Base-by-base conservation (phyloP, 2,113 vertebrate genomes). In the Ceyx cyanopectus region DNA sequence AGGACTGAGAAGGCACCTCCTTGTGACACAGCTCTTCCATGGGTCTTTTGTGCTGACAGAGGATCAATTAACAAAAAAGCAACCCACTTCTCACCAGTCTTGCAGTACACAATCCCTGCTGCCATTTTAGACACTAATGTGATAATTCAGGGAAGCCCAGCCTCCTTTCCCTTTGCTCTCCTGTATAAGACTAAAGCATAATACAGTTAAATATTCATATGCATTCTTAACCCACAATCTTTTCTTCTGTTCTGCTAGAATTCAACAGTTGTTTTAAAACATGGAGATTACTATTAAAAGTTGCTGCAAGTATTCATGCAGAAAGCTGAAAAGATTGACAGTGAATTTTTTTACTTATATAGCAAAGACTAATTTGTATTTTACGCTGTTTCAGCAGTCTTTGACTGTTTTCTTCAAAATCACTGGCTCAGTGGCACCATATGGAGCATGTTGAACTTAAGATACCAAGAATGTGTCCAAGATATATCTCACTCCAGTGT, bases 371-470 rank as follows among this genome's bases (percentile, higher is more conserved):
- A 96, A 97, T 96, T 95, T 93, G 91, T 96, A 94, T 92, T 97
- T 96, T 96, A 89, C 84, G 94, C 93, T 97, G 87, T 94, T 96
- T 96, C 93, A 97, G 97, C 95, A 97, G 87, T 90, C 96, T 95
- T 85, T 81, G 81, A 96, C 81, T 92, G 90, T 96, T 97, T 97
- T 96, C 97, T 97, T 97, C 95, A 97, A 94, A 97, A 93, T 97
- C 95, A 95, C 74, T 97, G 97, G 94, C 92, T 97, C 96, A 94
- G 94, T 93, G 95, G 96, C 93, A 97, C 96, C 96, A 98, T 97
- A 97, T 94, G 96, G 96, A 97, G 96, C 94, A 94, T 94, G 91
- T 81, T 97, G 97, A 97, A 97, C 96, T 97, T 97, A 95, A 97
- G 96, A 97, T 95, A 97, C 89, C 95, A 97, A 96, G 94, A 96